phyloP scores from a whole-genome alignment of 2,113 vertebrate species.

The Prinia subflava region DNA sequence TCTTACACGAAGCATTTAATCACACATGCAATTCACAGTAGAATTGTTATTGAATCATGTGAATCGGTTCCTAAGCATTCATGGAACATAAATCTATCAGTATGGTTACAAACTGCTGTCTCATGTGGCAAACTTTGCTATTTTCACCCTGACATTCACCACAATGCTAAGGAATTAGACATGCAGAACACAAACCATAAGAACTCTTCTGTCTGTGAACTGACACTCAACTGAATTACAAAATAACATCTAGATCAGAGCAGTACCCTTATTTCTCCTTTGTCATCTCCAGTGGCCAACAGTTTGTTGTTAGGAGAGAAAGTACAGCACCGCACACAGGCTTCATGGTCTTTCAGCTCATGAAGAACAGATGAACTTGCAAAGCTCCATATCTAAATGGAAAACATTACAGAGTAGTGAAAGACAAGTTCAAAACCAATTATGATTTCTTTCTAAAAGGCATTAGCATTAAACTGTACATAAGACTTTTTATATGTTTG shows the following conservation, averaged over 20 bases:
- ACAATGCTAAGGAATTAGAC: neutral
- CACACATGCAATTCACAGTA: neutral
- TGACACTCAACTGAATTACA: neutral
- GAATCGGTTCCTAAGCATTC: neutral
- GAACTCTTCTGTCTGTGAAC: neutral
- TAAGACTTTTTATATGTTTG: neutral
- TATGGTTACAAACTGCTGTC: neutral
- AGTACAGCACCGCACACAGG: constrained; percentile 88
- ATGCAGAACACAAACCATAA: neutral
- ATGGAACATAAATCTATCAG: neutral
- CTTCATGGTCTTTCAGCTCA: constrained; percentile 81
- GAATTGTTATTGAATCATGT: neutral
- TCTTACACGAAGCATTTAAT: neutral
- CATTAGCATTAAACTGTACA: neutral
- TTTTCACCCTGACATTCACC: neutral
- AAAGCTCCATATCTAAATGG: constrained; percentile 85
- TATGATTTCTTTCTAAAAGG: neutral
- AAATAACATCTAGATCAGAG: neutral
- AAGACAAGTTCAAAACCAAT: neutral
- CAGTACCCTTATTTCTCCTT: constrained; percentile 90
- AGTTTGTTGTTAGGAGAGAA: constrained; percentile 82
- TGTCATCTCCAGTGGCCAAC: constrained; percentile 93
- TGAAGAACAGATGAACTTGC: constrained; percentile 71
- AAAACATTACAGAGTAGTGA: neutral
- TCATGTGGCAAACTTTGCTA: neutral